Conservation (phyloP, 2,797 vertebrate genomes). For the Anguilla anguilla region DNA sequence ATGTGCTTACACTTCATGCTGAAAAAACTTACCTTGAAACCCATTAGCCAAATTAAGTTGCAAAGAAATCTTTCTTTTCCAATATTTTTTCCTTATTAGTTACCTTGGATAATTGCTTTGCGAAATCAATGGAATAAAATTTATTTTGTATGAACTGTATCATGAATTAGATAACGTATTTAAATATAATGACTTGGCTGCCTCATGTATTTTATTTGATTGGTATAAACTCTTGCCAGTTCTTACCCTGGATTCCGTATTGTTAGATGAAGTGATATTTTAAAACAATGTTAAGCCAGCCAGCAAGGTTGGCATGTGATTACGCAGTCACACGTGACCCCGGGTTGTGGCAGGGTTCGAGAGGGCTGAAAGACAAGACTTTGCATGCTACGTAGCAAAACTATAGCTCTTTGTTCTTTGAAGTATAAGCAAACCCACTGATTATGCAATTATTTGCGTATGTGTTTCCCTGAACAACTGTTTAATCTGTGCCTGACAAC, state of each 20-base stretch:
- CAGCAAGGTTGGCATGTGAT: neutral
- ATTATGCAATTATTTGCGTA: neutral
- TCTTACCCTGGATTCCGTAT: neutral
- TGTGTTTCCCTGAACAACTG: neutral
- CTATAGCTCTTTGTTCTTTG: neutral
- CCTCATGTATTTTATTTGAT: slow-evolving; percentile 7
- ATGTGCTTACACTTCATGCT: slow-evolving; percentile 42
- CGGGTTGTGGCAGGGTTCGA: neutral
- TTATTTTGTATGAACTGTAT: neutral
- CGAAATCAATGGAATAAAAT: slow-evolving; percentile 24
- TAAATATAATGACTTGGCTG: slow-evolving; percentile 21
- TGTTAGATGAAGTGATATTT: neutral
- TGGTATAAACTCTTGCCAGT: neutral
- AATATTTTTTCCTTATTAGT: slow-evolving; percentile 38
- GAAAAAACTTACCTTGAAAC: slow-evolving; percentile 45
- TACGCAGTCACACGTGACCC: neutral
- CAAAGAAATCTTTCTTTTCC: slow-evolving; percentile 37
- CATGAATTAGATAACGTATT: slow-evolving; percentile 18
- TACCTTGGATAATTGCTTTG: slow-evolving; percentile 28
- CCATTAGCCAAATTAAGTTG: slow-evolving; percentile 46
- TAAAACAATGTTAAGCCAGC: neutral
- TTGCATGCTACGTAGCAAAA: neutral
- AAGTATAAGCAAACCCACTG: neutral
- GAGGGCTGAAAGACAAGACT: neutral
- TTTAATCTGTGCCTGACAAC: neutral